Conservation (phyloP, 2,888 invertebrate genomes). For the Criorhina ranunculi region DNA sequence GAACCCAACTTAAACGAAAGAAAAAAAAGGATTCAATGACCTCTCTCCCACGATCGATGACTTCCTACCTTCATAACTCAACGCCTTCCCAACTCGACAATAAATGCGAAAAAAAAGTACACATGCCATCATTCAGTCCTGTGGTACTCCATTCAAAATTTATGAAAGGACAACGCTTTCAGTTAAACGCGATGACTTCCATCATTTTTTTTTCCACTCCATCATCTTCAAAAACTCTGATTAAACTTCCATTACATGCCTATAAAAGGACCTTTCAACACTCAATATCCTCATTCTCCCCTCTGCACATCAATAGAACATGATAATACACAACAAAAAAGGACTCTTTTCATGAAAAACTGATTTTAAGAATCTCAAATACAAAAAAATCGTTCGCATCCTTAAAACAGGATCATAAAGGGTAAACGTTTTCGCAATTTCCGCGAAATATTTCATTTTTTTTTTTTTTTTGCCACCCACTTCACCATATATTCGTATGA, state of each 20-base stretch:
- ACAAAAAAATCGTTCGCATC: slow-evolving; percentile 1
- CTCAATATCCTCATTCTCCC: slow-evolving; percentile 11
- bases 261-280: slow-evolving; percentile 8
- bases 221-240: slow-evolving; percentile 13
- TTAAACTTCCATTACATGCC: slow-evolving; percentile 6
- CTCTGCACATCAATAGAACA: slow-evolving; percentile 7
- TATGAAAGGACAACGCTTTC: background rate
- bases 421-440: slow-evolving; percentile 31
- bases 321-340: slow-evolving; percentile 17
- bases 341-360: background rate
- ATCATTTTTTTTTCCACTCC: slow-evolving; percentile 18
- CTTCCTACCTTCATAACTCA: no score
- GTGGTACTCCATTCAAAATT: background rate
- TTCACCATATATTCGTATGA: background rate
- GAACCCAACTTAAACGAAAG: no score
- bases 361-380: background rate
- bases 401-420: slow-evolving; percentile 5
- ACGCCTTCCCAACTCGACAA: no score
- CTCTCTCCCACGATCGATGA: no score
- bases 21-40: no score
- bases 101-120: no score
- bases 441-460: slow-evolving; percentile 10
- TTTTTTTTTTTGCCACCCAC: background rate
- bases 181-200: slow-evolving; percentile 6
- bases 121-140: background rate